Evolutionary conservation across 2,888 invertebrate species (phyloP).

Genomic region (Odontothrips loti): DNA sequence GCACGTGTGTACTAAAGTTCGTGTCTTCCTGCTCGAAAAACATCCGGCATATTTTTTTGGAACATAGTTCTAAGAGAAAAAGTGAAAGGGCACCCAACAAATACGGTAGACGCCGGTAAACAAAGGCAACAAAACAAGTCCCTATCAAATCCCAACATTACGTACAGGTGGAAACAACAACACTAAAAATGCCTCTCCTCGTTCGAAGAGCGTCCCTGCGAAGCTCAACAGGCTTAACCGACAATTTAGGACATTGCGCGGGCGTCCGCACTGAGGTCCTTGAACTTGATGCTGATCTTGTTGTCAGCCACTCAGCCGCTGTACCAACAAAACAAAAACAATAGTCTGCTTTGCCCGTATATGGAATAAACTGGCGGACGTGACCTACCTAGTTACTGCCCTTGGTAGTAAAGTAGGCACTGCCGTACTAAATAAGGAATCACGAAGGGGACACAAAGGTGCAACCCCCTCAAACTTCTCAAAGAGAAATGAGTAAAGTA

Average conservation of each 20-base stretch:
- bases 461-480: too few species aligned
- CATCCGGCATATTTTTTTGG: background rate
- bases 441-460: background rate
- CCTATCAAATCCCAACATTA: background rate
- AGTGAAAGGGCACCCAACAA: background rate
- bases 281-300: background rate
- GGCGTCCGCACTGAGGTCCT: background rate
- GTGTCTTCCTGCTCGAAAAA: background rate
- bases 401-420: background rate
- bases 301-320: background rate
- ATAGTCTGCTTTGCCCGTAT: background rate
- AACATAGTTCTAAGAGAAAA: background rate
- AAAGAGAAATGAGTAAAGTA: too few species aligned
- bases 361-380: background rate
- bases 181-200: background rate
- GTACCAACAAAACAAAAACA: background rate
- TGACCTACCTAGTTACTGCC: background rate
- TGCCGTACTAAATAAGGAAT: background rate
- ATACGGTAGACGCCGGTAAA: background rate
- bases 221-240: background rate
- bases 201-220: background rate
- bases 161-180: background rate
- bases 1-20: background rate
- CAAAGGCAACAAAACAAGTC: conserved; percentile 8
- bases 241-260: background rate